A percentile compares a stretch with the other conserved stretches of the same genome.
Conservation (phyloP, 2,113 vertebrate genomes). For the Climacteris rufus region DNA sequence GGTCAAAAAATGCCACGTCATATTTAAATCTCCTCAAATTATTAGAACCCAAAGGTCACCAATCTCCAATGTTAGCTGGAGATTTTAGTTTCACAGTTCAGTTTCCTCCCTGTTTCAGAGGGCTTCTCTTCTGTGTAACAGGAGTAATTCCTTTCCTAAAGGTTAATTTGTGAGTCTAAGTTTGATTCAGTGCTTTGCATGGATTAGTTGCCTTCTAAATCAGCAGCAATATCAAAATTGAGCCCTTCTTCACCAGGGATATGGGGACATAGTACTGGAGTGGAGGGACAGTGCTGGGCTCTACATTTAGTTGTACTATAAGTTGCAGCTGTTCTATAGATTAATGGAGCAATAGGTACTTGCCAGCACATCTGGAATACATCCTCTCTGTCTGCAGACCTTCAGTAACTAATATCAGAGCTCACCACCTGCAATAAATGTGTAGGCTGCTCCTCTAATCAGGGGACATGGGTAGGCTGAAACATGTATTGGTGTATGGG, state of each 20-base stretch:
- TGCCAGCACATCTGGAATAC: not conserved
- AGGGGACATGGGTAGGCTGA: not conserved
- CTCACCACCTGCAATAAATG: not conserved
- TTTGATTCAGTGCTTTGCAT: not conserved
- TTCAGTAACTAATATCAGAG: not conserved
- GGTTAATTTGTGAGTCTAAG: constrained; percentile 12
- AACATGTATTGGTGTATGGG: not conserved
- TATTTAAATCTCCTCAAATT: constrained; percentile 26
- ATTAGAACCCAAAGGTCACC: constrained; percentile 54
- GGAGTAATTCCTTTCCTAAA: constrained; percentile 35
- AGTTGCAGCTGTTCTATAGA: not conserved
- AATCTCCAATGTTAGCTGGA: not conserved
- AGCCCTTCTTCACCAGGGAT: not conserved
- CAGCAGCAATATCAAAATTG: not conserved
- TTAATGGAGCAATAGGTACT: not conserved
- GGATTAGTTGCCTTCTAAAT: not conserved
- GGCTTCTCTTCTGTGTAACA: not conserved
- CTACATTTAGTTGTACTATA: not conserved
- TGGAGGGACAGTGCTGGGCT: not conserved
- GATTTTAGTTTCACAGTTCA: not conserved
- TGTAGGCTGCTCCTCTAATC: not conserved
- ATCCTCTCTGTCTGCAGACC: not conserved
- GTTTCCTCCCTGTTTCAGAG: not conserved
- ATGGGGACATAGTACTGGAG: not conserved
- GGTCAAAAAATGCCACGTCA: constrained; percentile 33